These are phyloP conservation scores for Corynorhinus townsendii DNA, from an alignment of 2,113 vertebrate genomes.

Conservation along the genomic window DNA sequence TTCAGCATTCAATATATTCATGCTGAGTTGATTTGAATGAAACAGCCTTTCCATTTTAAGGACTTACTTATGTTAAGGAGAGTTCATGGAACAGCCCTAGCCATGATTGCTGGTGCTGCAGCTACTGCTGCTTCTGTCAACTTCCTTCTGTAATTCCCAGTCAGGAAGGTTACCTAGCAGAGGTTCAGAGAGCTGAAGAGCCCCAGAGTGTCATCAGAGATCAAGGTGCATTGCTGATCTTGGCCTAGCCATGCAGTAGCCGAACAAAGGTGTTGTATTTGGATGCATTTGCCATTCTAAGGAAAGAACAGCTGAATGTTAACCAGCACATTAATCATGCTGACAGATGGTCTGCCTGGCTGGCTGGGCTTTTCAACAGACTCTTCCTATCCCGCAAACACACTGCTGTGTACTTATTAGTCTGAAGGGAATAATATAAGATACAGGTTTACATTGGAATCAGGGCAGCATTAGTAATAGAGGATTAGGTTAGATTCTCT, in stretches of 20 bases:
- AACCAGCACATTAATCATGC: conserved; percentile 60
- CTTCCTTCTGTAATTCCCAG: conserved; percentile 9
- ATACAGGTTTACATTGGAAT: not conserved
- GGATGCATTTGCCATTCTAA: conserved; percentile 33
- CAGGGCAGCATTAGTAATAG: not conserved
- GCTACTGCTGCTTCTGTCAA: not conserved
- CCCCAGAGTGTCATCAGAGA: conserved; percentile 31
- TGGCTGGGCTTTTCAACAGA: conserved; percentile 19
- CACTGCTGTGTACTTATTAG: conserved; percentile 12
- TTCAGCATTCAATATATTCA: not conserved
- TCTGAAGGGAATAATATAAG: conserved; percentile 4
- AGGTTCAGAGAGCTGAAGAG: conserved; percentile 18
- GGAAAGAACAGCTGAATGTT: conserved; percentile 46
- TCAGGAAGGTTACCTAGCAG: not conserved
- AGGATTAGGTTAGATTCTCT: not conserved
- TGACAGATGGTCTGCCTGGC: conserved; percentile 60
- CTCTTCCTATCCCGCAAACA: not conserved
- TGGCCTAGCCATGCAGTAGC: not conserved
- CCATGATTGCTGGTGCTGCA: not conserved
- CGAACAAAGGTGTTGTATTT: conserved; percentile 44
- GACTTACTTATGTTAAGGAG: not conserved
- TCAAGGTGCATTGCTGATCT: conserved; percentile 11
- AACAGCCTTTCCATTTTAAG: conserved; percentile 18
- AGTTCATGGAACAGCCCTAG: not conserved
- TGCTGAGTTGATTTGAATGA: not conserved